Base-by-base conservation (phyloP, 2,113 vertebrate genomes). In the Macaca nemestrina region DNA sequence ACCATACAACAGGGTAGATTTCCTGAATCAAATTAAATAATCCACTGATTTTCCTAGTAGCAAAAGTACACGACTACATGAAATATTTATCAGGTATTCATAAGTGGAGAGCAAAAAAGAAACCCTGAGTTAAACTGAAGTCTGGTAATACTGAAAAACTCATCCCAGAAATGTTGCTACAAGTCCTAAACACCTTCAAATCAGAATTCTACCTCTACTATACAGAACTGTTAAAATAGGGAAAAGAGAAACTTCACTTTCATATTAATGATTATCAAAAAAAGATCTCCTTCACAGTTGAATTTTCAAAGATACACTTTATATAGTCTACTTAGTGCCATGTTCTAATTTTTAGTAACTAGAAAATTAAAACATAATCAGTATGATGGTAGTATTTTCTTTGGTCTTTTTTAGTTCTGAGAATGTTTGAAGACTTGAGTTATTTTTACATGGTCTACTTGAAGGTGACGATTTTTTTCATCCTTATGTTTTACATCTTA, bases 21-120 rank as follows among this genome's bases (percentile, higher is more conserved):
- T 89, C 50, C 64, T 89, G 87, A 95, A 93, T 78, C 95, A 93
- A 98, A 92, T 86, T 97, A 64, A 25, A 43, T 61, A 93, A 85
- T 25, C 38, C 78, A 91, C 40, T 38, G 14, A 23, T 83, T 93
- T 97, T 52, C 82, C 82, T 85, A 55, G 73, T 55, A 88, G 57
- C 35, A 95, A 93, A 88, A 95, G 38, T 84, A 14, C 6, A 78
- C 67, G 25, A 50, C 59, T 88, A 70, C 45, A 92, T 68, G 48
- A 57, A 61, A 97, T 22, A 92, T 32, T 61, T 25, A 23, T 52
- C 79, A 88, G 20, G 35, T 72, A 48, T 79, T 96, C 43, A n/a
- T 8, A 96, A 95, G 12, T 73, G 18, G 13, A 80, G 2, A 57
- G n/a, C 12, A 94, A 94, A 85, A 90, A 87, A 85, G 32, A 93